These are phyloP conservation scores for Actinia equina DNA, from an alignment of 64 coral and sea anemone species.

Conservation along the genomic window DNA sequence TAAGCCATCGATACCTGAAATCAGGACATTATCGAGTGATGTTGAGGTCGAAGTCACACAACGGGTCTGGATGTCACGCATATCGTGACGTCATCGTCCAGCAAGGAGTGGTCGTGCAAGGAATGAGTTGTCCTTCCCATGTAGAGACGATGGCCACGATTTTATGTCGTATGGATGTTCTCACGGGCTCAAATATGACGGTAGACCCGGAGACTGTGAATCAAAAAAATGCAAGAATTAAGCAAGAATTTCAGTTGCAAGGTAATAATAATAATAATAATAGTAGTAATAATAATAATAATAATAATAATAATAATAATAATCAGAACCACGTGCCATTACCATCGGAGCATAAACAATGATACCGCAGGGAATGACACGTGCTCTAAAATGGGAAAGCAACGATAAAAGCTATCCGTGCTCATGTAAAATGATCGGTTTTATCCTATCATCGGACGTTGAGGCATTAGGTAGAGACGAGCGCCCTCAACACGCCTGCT, in stretches of 20 bases:
- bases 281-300: background rate
- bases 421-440: no score
- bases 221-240: background rate
- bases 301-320: background rate
- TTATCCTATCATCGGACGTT: no score
- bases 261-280: background rate
- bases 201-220: background rate
- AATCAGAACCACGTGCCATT: background rate
- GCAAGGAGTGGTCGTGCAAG: background rate
- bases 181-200: background rate
- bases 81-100: constrained; percentile 20
- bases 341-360: no score
- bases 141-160: background rate
- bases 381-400: no score
- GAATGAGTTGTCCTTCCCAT: background rate
- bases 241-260: background rate
- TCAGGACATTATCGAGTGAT: background rate
- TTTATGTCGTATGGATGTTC: background rate
- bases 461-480: no score
- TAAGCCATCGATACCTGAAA: background rate
- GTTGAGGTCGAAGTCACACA: background rate
- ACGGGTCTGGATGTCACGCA: background rate
- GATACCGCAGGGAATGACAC: no score
- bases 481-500: no score
- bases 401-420: no score